phyloP scores from a whole-genome alignment of 2,888 invertebrate genomes.

The Melipona beecheii region DNA sequence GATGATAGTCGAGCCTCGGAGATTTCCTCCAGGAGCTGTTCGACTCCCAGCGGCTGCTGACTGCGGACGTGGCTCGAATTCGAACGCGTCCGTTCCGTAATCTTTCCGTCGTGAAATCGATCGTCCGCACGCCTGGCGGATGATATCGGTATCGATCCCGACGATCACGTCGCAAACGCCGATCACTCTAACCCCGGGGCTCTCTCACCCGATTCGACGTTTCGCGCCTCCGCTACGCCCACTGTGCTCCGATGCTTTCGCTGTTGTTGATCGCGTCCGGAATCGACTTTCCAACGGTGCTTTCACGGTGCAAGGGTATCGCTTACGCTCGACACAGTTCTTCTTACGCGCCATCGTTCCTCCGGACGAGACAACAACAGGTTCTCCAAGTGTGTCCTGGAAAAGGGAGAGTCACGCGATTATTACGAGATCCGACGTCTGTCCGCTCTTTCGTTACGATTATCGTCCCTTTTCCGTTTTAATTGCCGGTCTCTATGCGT shows the following conservation, averaged over 20 bases:
- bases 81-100: conserved; percentile 14
- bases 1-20: conserved; percentile 26
- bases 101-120: conserved; percentile 39
- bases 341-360: conserved; percentile 40
- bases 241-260: conserved; percentile 19
- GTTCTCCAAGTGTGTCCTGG: conserved; percentile 31
- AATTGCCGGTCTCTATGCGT: too few relatives aligned
- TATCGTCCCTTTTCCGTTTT: background rate
- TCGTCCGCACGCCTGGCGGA: conserved; percentile 7
- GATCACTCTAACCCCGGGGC: conserved; percentile 8
- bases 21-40: conserved; percentile 24
- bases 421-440: background rate
- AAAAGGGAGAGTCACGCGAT: conserved; percentile 30
- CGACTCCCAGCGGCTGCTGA: background rate
- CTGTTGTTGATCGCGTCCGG: conserved; percentile 34
- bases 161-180: conserved; percentile 17
- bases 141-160: conserved; percentile 26
- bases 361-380: conserved; percentile 26
- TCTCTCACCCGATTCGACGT: conserved; percentile 41
- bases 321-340: conserved; percentile 51
- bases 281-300: conserved; percentile 48
- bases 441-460: background rate
- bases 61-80: conserved; percentile 56
- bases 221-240: conserved; percentile 8
- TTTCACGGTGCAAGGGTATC: conserved; percentile 46